These are phyloP conservation scores for Orthosia cruda DNA, from an alignment of 2,888 invertebrate species.

Conservation along the genomic window DNA sequence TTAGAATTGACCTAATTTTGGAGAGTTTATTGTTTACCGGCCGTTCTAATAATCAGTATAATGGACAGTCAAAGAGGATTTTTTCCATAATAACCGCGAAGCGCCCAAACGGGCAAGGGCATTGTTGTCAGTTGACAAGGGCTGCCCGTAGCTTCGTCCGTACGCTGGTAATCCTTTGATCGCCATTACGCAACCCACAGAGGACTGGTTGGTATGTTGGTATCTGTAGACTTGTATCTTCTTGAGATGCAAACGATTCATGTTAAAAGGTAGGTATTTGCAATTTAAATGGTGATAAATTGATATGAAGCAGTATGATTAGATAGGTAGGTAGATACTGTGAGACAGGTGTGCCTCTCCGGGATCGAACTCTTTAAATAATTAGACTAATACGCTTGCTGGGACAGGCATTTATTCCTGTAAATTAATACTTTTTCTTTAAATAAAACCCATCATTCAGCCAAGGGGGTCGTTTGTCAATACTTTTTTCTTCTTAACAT, in stretches of 20 bases:
- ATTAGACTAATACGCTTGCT: too few species aligned
- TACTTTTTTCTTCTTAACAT: too few species aligned
- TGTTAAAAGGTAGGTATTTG: background rate
- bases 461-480: too few species aligned
- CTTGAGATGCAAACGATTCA: background rate
- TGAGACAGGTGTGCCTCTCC: too few species aligned
- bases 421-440: too few species aligned
- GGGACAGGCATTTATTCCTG: too few species aligned
- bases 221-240: background rate
- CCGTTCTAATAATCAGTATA: background rate
- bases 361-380: too few species aligned
- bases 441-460: too few species aligned
- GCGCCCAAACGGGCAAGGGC: background rate
- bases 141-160: background rate
- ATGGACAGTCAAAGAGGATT: background rate
- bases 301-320: too few species aligned
- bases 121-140: background rate
- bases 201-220: background rate
- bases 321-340: too few species aligned
- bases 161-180: background rate
- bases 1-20: conserved; percentile 14
- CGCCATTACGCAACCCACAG: background rate
- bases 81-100: background rate
- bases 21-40: background rate
- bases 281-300: too few species aligned